Evolutionary conservation across 2,888 invertebrate species (phyloP), one percentile per base, ranked within the genome.

Genomic region (Tortrix viridana): DNA sequence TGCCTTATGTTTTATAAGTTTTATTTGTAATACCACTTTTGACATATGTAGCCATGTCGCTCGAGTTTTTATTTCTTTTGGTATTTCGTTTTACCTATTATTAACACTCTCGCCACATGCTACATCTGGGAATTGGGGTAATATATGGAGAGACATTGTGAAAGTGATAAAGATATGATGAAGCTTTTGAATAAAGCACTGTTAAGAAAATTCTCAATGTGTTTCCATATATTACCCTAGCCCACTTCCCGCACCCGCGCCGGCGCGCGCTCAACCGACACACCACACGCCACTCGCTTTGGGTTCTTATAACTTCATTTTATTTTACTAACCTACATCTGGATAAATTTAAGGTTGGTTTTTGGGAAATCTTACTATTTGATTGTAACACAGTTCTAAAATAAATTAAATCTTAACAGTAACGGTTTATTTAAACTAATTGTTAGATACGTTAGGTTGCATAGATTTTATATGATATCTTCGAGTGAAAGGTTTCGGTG

Each of bases 91-190:
- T 86, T 85, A 86, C 86, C 82, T 85, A 32, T 32, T 44, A 77
- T 81, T 78, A 78, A 87, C 81, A 83, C 89, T 88, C 88, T 82
- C 82, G 89, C 89, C 82, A 91, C 90, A 84, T 92, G 92, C 92
- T 92, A 92, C 92, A 92, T 92, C 80, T 92, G 92, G 91, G 92
- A 92, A 92, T 90, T 92, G 92, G 95, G 95, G 94, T 95, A 95
- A 92, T 85, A 92, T 92, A 93, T 94, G 94, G 93, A 94, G 93
- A 92, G 93, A 94, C 94, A 94, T 94, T 94, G 94, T 94, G 94
- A 94, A 91, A 90, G 86, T 91, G 91, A 91, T 90, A 89, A 90
- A 89, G 88, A 90, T 89, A 89, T 88, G 90, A 90, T 91, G 93
- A 91, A 90, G 93, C 93, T 92, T 92, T 90, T 93, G 89, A 94